Evolutionary conservation across 2,888 invertebrate species (phyloP), one percentile per base, ranked within the genome.

Genomic region (Eilema depressum): DNA sequence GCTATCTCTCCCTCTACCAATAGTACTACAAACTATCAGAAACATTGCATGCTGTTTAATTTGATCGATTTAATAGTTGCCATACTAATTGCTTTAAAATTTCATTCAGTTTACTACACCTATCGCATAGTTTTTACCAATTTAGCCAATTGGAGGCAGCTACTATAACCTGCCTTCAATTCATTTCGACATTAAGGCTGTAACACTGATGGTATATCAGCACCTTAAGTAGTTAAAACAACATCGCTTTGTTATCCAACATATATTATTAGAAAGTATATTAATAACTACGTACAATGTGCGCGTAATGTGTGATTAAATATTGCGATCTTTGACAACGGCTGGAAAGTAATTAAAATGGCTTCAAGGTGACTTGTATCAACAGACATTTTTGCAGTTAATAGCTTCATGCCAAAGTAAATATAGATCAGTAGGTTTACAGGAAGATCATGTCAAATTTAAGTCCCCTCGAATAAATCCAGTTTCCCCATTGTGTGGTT

Each of bases 201-300:
- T 47, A 47, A 47, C 5, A 7, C 5, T 20, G 20, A 47, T 47
- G 7, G 47, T 20, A 5, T 47, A n/a, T 53, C 4, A 53, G 8
- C 53, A 53, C n/a, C 53, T n/a, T 53, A n/a, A 53, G 10, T 53
- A 25, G 12, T 25, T 57, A 14, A 25, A 25, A 26, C 17, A 25
- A 20, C 14, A 63, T 63, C 11, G 47, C 28, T 64, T 28, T 53
- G 28, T 47, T 64, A 56, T 30, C 23, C 65, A 65, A 64, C 28
- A 23, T 56, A 57, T 25, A 57, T 57, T 57, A 78, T 78, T 81
- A 76, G 80, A 82, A 82, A 81, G 81, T 70, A 56, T 70, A 68
- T 73, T 68, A 72, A 66, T 59, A 69, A 74, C 68, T 75, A 72
- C 41, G 25, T 53, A 53, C 53, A 59, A 14, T 26, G 60, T 60